A percentile compares a stretch with the other conserved stretches of the same genome.
Evolutionary conservation across 2,113 vertebrate genomes (phyloP).

Genomic region (Collichthys lucidus): DNA sequence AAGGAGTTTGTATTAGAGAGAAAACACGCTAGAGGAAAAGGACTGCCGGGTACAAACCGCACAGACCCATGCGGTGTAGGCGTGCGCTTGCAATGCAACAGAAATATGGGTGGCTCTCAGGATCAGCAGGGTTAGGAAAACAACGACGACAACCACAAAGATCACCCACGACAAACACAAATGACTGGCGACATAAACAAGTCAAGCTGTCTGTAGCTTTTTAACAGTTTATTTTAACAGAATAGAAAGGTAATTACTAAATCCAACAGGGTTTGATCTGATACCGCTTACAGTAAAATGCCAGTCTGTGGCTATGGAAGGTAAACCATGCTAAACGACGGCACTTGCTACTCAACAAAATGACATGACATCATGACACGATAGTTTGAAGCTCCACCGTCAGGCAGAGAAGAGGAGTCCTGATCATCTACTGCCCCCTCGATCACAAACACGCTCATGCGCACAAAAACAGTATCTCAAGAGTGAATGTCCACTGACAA

Average conservation of each 20-base stretch:
- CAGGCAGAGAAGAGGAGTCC: constrained; percentile 32
- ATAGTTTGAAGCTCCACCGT: constrained; percentile 22
- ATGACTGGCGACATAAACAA: constrained; percentile 13
- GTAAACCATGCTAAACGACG: constrained; percentile 26
- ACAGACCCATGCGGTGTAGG: constrained; percentile 21
- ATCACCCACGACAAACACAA: background rate
- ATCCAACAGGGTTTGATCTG: constrained; percentile 22
- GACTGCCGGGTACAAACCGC: background rate
- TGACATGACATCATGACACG: constrained; percentile 14
- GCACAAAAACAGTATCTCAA: constrained; percentile 29
- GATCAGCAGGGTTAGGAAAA: constrained; percentile 43
- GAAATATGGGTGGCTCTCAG: constrained; percentile 17
- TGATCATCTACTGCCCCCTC: constrained; percentile 28
- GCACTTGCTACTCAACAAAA: constrained; percentile 9
- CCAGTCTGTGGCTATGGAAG: constrained; percentile 2
- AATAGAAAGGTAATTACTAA: constrained; percentile 49
- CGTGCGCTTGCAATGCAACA: constrained; percentile 26
- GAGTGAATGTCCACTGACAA: constrained; percentile 49
- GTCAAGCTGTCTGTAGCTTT: background rate
- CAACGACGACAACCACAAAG: background rate
- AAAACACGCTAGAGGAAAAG: constrained; percentile 11
- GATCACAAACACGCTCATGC: constrained; percentile 9
- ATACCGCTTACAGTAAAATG: constrained; percentile 25
- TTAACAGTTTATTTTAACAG: background rate
- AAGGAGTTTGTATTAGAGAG: constrained; percentile 3